Evolutionary conservation across 2,888 invertebrate genomes (phyloP).

Genomic region (Epicampocera succincta): DNA sequence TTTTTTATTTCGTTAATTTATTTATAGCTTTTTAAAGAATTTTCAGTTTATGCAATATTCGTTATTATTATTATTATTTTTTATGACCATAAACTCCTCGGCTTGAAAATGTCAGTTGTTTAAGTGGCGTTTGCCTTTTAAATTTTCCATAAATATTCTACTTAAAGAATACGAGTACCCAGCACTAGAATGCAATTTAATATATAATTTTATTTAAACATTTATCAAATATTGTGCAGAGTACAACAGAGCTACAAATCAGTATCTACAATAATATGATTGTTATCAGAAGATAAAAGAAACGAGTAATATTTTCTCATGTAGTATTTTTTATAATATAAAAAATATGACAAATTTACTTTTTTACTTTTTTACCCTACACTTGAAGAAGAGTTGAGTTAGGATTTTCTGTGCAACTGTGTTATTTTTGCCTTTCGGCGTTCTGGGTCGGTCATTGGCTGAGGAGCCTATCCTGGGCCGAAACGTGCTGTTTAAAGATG

Average conservation of each 20-base stretch:
- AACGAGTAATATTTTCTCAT: neutral
- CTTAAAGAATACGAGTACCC: slow-evolving; percentile 58
- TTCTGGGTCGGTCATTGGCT: too few relatives aligned
- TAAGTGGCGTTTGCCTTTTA: slow-evolving; percentile 57
- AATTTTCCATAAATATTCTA: slow-evolving; percentile 53
- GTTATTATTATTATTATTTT: slow-evolving; percentile 50
- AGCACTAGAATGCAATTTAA: slow-evolving; percentile 56
- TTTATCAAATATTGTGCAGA: slow-evolving; percentile 13
- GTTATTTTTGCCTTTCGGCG: too few relatives aligned
- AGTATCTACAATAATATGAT: too few relatives aligned
- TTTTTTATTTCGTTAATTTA: slow-evolving; percentile 9
- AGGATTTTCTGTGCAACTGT: too few relatives aligned
- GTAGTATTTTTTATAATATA: too few relatives aligned
- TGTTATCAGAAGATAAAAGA: neutral
- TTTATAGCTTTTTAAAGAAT: slow-evolving; percentile 29
- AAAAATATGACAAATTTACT: neutral
- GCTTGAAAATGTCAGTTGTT: slow-evolving; percentile 67
- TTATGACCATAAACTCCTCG: slow-evolving; percentile 57
- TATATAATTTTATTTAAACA: slow-evolving; percentile 41
- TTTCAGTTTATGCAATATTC: slow-evolving; percentile 38
- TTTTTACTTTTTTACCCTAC: too few relatives aligned
- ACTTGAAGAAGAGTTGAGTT: neutral
- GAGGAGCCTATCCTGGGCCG: too few relatives aligned
- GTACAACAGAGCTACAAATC: neutral
- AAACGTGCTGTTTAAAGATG: too few relatives aligned